Percentiles rank a stretch among this genome's conserved stretches.
phyloP scores from a whole-genome alignment of 2,888 invertebrate species.

The Eupithecia pulchellata region DNA sequence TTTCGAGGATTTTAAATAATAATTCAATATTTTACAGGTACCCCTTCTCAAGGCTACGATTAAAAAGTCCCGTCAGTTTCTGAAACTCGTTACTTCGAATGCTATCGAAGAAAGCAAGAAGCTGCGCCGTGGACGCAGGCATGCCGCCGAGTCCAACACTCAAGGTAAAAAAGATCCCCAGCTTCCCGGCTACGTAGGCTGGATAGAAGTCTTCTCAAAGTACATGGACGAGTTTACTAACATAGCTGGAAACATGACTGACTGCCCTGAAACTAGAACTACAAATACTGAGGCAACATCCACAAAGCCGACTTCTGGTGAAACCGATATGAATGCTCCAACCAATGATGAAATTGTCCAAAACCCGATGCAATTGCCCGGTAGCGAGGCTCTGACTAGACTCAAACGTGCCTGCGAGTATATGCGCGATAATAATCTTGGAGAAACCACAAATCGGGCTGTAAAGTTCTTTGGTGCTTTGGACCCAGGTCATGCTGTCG shows the following conservation, averaged over 20 bases:
- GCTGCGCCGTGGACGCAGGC: constrained; percentile 50
- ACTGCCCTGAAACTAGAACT: constrained; percentile 21
- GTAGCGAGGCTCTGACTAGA: no score
- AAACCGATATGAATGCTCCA: not conserved
- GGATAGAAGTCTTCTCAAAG: constrained; percentile 78
- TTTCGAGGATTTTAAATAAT: not conserved
- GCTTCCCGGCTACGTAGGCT: constrained; percentile 56
- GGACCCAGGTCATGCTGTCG: not conserved
- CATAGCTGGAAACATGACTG: constrained; percentile 73
- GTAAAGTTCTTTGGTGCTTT: not conserved
- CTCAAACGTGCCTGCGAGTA: not conserved
- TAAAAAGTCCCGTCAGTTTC: constrained; percentile 71
- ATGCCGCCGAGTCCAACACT: constrained; percentile 46
- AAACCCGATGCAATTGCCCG: not conserved
- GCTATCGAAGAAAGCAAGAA: constrained; percentile 62
- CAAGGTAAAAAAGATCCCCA: constrained; percentile 45
- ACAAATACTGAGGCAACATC: not conserved
- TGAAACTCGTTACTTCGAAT: constrained; percentile 60
- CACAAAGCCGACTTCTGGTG: not conserved
- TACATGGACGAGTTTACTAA: constrained; percentile 85
- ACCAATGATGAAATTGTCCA: not conserved
- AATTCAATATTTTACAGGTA: constrained; percentile 54
- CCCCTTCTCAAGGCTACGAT: constrained; percentile 67
- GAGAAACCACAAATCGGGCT: not conserved
- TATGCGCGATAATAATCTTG: not conserved